These are phyloP conservation scores for Alloscopus bannaensis DNA, from an alignment of 2,888 invertebrate species.

Conservation along the genomic window DNA sequence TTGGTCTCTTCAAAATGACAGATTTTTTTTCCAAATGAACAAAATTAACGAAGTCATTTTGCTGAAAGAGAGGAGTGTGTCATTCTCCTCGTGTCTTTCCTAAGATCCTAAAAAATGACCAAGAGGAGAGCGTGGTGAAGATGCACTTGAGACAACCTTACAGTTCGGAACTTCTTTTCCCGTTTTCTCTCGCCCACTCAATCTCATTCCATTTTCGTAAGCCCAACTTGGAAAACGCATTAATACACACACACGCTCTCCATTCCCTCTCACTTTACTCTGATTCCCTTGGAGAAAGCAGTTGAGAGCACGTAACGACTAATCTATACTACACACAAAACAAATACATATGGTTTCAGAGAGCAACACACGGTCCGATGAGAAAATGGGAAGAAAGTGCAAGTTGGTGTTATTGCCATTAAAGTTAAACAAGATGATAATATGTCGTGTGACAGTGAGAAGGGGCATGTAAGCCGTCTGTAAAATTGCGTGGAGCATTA, in stretches of 20 bases:
- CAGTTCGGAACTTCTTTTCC: too few species aligned
- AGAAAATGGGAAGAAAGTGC: constrained; percentile 62
- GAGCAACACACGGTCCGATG: too few species aligned
- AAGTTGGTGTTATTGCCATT: constrained; percentile 65
- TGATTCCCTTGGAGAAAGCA: neutral
- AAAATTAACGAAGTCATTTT: too few species aligned
- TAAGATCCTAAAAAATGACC: too few species aligned
- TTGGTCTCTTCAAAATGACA: too few species aligned
- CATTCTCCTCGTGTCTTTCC: too few species aligned
- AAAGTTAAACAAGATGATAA: constrained; percentile 60
- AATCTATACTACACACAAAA: constrained; percentile 11
- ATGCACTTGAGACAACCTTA: too few species aligned
- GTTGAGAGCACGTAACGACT: constrained; percentile 35
- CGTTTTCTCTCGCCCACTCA: too few species aligned
- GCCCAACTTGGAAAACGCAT: neutral
- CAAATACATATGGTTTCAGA: constrained; percentile 36
- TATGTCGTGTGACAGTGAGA: constrained; percentile 67
- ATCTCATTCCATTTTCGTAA: too few species aligned
- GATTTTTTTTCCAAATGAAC: too few species aligned
- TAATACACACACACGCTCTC: neutral
- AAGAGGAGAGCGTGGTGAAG: too few species aligned
- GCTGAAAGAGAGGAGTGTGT: too few species aligned
- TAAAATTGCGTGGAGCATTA: constrained; percentile 72
- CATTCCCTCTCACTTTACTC: neutral
- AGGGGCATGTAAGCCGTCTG: constrained; percentile 67